Evolutionary conservation across 2,888 invertebrate genomes (phyloP), one percentile per base, ranked within the genome.

Genomic region (Lobophora halterata): DNA sequence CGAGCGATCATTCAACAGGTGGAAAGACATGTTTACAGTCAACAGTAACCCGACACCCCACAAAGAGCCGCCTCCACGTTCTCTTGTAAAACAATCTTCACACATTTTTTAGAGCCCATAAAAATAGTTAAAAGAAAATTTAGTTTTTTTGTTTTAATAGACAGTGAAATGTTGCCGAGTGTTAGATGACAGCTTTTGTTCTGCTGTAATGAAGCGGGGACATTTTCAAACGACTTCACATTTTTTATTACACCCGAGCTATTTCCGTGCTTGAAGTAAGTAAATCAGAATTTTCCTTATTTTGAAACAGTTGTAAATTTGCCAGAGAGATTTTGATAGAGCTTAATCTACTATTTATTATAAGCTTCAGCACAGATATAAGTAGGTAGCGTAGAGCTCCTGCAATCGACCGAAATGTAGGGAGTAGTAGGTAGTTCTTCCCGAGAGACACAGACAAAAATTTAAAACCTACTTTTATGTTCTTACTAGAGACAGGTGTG

Each of bases 91-190:
- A 80, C 79, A 79, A 83, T 85, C 82, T 80, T 77, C 75, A 85
- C 82, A 81, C 72, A 43, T 83, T 83, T 83, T 86, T 85, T 85
- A 83, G 65, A 71, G 74, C 74, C 63, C 77, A 81, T 87, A 85
- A 87, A 87, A 87, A 87, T 86, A 86, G 86, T 85, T 82, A 66
- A 86, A 85, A 86, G 83, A 78, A 77, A 79, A 77, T 79, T 67
- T 69, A 61, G 58, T 66, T 71, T 76, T 73, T 78, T 43, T 42
- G 27, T 24, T 42, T 79, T 80, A 80, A 83, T 82, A 85, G 83
- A 83, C 85, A 80, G 77, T 86, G 86, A 86, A 86, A 85, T 86
- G 87, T 87, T 80, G 75, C 87, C 79, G 83, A 82, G 79, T 78
- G 78, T 79, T 79, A 61, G 77, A 73, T 83, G 86, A 85, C 86